Percentiles rank a stretch among this genome's conserved stretches.
Conservation (phyloP, 30 jellyfish, hydroid and myxozoan species). For the Hydractinia echinata region DNA sequence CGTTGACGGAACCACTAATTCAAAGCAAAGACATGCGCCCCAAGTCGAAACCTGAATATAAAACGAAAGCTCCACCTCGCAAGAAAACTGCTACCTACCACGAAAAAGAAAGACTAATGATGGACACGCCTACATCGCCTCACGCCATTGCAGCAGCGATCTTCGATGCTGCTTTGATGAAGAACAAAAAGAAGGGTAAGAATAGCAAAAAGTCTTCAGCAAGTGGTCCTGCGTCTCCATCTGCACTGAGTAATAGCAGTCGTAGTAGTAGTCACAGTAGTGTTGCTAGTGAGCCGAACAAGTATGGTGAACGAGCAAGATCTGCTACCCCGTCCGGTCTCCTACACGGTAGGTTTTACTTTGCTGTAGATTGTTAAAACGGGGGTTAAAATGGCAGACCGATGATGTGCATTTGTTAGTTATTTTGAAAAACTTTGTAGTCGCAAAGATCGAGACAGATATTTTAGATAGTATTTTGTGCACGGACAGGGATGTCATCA, state of each 20-base stretch:
- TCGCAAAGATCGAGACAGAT: too few relatives aligned
- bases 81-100: constrained; percentile 29
- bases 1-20: constrained; percentile 94
- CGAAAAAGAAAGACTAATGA: constrained; percentile 36
- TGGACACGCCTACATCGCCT: constrained; percentile 88
- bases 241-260: constrained; percentile 64
- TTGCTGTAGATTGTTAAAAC: too few relatives aligned
- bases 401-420: too few relatives aligned
- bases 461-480: too few relatives aligned
- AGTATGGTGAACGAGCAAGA: constrained; percentile 5
- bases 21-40: neutral
- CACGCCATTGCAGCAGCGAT: constrained; percentile 97
- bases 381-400: too few relatives aligned
- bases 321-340: constrained; percentile 28
- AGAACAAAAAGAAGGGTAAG: constrained; percentile 39
- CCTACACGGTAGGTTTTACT: constrained; percentile 7
- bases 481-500: too few relatives aligned
- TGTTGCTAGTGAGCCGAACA: constrained; percentile 30
- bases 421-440: too few relatives aligned
- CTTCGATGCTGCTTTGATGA: constrained; percentile 86
- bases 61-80: neutral
- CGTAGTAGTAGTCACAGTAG: constrained; percentile 74
- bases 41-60: neutral
- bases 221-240: constrained; percentile 69
- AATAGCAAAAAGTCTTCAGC: constrained; percentile 48